A percentile compares a stretch with the other conserved stretches of the same genome.
These are phyloP conservation scores for Meloe dianella DNA, from an alignment of 2,888 invertebrate species.

Conservation along the genomic window DNA sequence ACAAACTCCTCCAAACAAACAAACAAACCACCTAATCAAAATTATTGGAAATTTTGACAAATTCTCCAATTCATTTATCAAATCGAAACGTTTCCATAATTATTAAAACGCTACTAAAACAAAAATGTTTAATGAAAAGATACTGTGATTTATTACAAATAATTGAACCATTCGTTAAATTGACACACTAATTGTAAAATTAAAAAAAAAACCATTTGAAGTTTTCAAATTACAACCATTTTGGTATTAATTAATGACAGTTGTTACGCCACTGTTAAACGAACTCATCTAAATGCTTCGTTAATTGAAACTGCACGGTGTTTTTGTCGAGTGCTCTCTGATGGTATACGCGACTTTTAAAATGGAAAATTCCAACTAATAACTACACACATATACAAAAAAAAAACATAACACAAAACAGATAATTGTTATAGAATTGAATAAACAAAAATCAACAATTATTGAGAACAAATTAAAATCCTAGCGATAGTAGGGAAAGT, in stretches of 20 bases:
- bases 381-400: background rate
- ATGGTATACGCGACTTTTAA: conserved; percentile 40
- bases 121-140: background rate
- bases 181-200: background rate
- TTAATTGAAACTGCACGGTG: conserved; percentile 51
- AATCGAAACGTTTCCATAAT: background rate
- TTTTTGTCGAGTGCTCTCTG: conserved; percentile 45
- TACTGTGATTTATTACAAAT: background rate
- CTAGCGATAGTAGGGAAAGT: background rate
- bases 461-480: background rate
- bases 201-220: background rate
- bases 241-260: conserved; percentile 5
- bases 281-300: conserved; percentile 42
- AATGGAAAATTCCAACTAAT: conserved; percentile 31
- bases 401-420: background rate
- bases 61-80: background rate
- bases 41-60: background rate
- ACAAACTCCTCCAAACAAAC: background rate
- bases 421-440: no score
- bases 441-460: background rate
- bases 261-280: conserved; percentile 41
- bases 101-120: background rate
- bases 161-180: background rate
- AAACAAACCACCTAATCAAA: conserved; percentile 2
- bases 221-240: background rate